phyloP scores from a whole-genome alignment of 2,797 vertebrate genomes.

The Darevskia mixta region DNA sequence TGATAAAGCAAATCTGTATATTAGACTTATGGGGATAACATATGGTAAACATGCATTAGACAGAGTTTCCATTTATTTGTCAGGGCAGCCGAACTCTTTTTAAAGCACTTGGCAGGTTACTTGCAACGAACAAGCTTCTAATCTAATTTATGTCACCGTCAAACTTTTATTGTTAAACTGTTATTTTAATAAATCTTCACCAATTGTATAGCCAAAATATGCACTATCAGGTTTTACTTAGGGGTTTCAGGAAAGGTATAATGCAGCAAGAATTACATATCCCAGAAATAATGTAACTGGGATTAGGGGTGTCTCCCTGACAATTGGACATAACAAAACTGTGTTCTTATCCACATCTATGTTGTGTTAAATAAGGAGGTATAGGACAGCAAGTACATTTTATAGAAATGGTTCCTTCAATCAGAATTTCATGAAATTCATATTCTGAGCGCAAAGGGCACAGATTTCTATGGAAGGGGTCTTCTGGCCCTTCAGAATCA shows the following conservation, averaged over 20 bases:
- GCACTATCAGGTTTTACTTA: not conserved
- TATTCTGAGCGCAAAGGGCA: not conserved
- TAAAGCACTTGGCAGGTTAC: not conserved
- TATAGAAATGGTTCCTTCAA: not conserved
- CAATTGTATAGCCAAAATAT: not conserved
- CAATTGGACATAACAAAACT: not conserved
- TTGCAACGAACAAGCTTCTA: not conserved
- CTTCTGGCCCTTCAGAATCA: not conserved
- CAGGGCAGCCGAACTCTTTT: not conserved
- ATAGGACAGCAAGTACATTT: not conserved
- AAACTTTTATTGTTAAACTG: not conserved
- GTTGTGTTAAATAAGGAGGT: not conserved
- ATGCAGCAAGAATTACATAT: not conserved
- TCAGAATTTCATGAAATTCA: not conserved
- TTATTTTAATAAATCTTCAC: not conserved
- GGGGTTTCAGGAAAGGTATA: not conserved
- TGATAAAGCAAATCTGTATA: not conserved
- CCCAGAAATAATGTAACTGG: not conserved
- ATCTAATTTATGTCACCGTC: not conserved
- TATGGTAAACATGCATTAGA: not conserved
- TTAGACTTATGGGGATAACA: not conserved
- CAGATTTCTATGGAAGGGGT: not conserved
- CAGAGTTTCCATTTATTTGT: slow-evolving; percentile 1
- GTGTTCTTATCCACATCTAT: not conserved
- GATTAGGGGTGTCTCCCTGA: too few species aligned